phyloP scores from a whole-genome alignment of 2,113 vertebrate genomes.

The Sterrhoptilus dennistouni region DNA sequence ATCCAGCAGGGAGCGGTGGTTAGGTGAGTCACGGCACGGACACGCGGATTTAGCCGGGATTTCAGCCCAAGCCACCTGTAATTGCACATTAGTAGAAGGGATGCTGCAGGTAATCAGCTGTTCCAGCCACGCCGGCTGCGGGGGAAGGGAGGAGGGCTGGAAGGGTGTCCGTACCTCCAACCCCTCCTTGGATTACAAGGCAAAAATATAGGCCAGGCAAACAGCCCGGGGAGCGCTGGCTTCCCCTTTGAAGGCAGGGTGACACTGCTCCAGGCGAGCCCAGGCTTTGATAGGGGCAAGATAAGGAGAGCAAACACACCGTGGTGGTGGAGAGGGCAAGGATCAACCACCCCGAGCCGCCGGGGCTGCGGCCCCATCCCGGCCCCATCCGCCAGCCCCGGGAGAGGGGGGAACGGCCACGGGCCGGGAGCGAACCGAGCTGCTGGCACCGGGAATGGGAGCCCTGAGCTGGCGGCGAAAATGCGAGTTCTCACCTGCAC shows the following conservation, averaged over 20 bases:
- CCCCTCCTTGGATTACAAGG: slow-evolving; percentile 37
- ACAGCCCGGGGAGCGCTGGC: neutral
- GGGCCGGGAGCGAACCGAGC: neutral
- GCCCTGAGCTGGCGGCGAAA: neutral
- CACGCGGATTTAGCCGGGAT: slow-evolving; percentile 28
- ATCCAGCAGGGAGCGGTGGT: neutral
- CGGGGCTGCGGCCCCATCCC: neutral
- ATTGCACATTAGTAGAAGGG: neutral
- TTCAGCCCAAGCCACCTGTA: slow-evolving; percentile 42
- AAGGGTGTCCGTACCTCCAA: neutral
- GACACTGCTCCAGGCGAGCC: slow-evolving; percentile 16
- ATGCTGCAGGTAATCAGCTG: slow-evolving; percentile 44
- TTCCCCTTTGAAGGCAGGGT: slow-evolving; percentile 36
- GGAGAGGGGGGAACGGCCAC: neutral
- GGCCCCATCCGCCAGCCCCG: accelerated
- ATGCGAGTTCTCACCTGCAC: neutral
- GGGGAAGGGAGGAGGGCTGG: slow-evolving; percentile 10
- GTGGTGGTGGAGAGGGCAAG: slow-evolving; percentile 6
- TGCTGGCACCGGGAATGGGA: accelerated
- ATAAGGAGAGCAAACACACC: slow-evolving; percentile 43
- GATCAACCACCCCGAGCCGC: neutral
- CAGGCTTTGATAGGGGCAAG: neutral
- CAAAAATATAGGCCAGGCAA: neutral
- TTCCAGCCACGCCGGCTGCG: neutral
- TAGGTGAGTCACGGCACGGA: slow-evolving; percentile 8